Evolutionary conservation across 1,140 invertebrate genomes (phyloP).

Genomic region (Aricia agestis): DNA sequence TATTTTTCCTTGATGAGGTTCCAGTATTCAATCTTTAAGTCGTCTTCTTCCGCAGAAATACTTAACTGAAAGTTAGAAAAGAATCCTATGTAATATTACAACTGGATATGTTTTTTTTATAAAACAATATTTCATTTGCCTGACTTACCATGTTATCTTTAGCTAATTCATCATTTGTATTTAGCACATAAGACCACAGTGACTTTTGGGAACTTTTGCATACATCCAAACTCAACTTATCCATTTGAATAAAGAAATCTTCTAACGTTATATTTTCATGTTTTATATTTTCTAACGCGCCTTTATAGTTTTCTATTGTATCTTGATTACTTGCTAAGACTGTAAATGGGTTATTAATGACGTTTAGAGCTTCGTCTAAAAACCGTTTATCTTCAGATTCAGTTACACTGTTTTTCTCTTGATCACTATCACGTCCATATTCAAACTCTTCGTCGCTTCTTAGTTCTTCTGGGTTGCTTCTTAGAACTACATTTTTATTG

Average conservation of each 20-base stretch:
- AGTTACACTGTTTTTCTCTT: slow-evolving; percentile 42
- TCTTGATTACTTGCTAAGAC: slow-evolving; percentile 48
- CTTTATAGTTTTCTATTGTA: slow-evolving; percentile 49
- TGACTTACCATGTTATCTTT: slow-evolving; percentile 63
- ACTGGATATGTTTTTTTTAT: too few species aligned
- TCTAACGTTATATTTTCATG: slow-evolving; percentile 55
- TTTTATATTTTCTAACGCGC: slow-evolving; percentile 51
- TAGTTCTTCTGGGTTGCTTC: background rate
- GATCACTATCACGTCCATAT: slow-evolving; percentile 54
- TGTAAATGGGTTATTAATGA: slow-evolving; percentile 52
- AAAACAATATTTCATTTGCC: too few species aligned
- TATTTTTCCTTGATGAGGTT: slow-evolving; percentile 62
- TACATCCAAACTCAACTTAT: slow-evolving; percentile 63
- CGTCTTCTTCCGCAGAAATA: slow-evolving; percentile 64
- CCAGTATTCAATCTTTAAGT: slow-evolving; percentile 68
- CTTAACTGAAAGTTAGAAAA: slow-evolving; percentile 43
- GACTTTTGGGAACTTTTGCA: slow-evolving; percentile 64
- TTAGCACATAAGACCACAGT: slow-evolving; percentile 62
- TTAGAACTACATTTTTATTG: slow-evolving; percentile 40
- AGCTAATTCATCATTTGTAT: slow-evolving; percentile 56
- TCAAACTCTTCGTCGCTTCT: slow-evolving; percentile 26
- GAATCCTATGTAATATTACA: too few species aligned
- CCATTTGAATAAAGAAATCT: slow-evolving; percentile 61
- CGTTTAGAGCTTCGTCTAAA: slow-evolving; percentile 60
- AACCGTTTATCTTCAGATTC: slow-evolving; percentile 60